phyloP scores from a whole-genome alignment of 2,888 invertebrate genomes.

The Tupiocoris notatus region DNA sequence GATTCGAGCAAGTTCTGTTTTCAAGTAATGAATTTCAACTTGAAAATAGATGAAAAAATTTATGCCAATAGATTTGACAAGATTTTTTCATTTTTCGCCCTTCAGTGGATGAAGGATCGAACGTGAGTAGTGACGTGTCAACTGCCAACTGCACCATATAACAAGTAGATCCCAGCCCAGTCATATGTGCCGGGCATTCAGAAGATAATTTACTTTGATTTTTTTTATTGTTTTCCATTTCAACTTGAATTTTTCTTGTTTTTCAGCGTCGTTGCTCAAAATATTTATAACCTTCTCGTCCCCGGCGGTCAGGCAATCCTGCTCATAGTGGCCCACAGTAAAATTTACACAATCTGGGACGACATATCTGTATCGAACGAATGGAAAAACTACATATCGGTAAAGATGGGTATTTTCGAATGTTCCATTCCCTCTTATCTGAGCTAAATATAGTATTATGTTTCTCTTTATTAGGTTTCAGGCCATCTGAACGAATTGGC shows the following conservation, averaged over 20 bases:
- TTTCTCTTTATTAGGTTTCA: too few species aligned
- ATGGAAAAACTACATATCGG: conserved; percentile 23
- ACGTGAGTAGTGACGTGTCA: too few species aligned
- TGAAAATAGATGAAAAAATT: not conserved
- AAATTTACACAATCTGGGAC: conserved; percentile 42
- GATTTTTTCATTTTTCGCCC: conserved; percentile 43
- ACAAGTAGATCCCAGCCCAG: too few species aligned
- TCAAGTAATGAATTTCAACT: conserved; percentile 17
- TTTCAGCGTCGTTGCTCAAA: conserved; percentile 7
- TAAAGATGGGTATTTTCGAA: too few species aligned
- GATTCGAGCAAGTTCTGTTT: conserved; percentile 3
- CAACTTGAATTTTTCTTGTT: too few species aligned
- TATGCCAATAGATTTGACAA: conserved; percentile 25
- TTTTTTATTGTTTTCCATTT: too few species aligned
- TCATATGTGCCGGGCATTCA: too few species aligned
- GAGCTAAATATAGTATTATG: too few species aligned
- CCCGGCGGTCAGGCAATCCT: conserved; percentile 41
- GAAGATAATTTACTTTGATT: too few species aligned
- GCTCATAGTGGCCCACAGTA: conserved; percentile 32
- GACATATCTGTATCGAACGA: not conserved
- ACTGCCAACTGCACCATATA: too few species aligned
- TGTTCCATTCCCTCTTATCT: too few species aligned
- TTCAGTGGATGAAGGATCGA: conserved; percentile 42
- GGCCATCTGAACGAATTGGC: conserved; percentile 9
- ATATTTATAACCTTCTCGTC: conserved; percentile 17